Conservation (phyloP, 2,797 vertebrate genomes). For the Poeciliopsis turneri region DNA sequence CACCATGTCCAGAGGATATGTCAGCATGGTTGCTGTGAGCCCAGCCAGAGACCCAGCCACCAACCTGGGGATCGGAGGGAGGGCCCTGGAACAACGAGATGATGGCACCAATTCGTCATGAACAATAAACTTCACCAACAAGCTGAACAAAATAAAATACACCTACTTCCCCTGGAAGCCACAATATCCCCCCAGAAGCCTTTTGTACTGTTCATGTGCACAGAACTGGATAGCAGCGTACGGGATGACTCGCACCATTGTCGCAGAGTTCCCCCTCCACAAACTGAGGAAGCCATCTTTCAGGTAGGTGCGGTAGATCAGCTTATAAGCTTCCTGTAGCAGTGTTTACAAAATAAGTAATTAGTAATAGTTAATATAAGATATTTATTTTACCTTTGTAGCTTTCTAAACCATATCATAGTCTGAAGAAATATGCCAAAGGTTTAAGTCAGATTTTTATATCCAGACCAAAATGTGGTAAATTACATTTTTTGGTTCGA, state of each 20-base stretch:
- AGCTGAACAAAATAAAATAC: not conserved
- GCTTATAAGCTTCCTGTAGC: conserved; percentile 89
- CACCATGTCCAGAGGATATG: conserved; percentile 97
- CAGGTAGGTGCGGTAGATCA: conserved; percentile 95
- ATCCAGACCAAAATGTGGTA: not conserved
- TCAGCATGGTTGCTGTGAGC: conserved; percentile 90
- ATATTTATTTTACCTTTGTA: not conserved
- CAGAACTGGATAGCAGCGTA: conserved; percentile 99
- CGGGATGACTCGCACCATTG: conserved; percentile 96
- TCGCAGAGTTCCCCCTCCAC: conserved; percentile 97
- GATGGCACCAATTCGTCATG: not conserved
- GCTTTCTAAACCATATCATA: not conserved
- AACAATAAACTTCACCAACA: not conserved
- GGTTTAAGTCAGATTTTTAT: not conserved
- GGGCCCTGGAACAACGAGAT: conserved; percentile 74
- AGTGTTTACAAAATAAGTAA: not conserved
- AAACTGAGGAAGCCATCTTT: conserved; percentile 93
- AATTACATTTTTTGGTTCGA: not conserved
- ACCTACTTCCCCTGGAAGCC: conserved; percentile 94
- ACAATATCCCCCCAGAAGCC: conserved; percentile 87
- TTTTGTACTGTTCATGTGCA: conserved; percentile 95
- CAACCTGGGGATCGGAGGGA: conserved; percentile 92
- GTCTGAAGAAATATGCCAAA: not conserved
- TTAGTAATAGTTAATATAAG: not conserved
- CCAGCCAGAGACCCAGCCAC: conserved; percentile 93